phyloP scores from a whole-genome alignment of 30 jellyfish, hydroid and myxozoan species.

The Hydractinia echinata region DNA sequence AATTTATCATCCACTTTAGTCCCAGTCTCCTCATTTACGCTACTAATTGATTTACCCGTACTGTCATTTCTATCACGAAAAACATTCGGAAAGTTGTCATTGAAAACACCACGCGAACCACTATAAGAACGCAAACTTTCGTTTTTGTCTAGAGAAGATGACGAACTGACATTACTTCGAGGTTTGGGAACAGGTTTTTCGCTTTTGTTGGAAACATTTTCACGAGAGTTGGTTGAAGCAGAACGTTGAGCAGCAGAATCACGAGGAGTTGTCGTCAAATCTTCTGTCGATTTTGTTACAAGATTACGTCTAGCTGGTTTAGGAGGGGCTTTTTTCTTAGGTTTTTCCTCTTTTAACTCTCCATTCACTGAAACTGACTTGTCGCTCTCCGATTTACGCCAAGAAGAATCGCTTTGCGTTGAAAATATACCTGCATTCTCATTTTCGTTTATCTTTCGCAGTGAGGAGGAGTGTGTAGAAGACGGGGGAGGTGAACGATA shows the following conservation, averaged over 20 bases:
- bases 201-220: slow-evolving; percentile 12
- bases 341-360: slow-evolving; percentile 17
- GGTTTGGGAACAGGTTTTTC: neutral
- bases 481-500: slow-evolving; percentile 17
- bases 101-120: no score
- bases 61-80: no score
- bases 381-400: neutral
- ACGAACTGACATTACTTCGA: neutral
- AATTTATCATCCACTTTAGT: no score
- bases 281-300: neutral
- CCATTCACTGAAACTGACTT: neutral
- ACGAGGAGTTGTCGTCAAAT: neutral
- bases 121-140: no score
- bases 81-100: no score
- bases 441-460: neutral
- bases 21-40: no score
- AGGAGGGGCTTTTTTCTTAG: neutral
- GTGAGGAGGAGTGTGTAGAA: slow-evolving; percentile 5
- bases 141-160: neutral
- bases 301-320: neutral
- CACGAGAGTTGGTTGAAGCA: slow-evolving; percentile 19
- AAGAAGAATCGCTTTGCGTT: neutral
- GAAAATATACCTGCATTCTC: neutral
- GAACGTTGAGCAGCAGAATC: slow-evolving; percentile 14
- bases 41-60: no score